Evolutionary conservation across 2,888 invertebrate genomes (phyloP).

Genomic region (Hofmannophila pseudospretella): DNA sequence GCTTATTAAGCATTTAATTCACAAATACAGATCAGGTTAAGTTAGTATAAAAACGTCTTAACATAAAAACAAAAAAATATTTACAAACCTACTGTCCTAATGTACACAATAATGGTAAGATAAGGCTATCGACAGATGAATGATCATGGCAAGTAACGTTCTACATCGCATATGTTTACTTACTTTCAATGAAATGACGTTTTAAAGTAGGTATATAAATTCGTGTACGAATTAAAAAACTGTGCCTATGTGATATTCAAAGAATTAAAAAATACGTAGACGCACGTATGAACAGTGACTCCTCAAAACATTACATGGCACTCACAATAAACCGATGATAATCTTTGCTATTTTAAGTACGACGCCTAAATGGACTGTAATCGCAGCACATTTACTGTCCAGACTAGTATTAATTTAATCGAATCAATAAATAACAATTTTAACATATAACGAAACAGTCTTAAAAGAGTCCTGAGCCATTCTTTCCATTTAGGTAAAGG

Average conservation of each 20-base stretch:
- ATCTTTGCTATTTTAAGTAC: slow-evolving; percentile 18
- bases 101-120: slow-evolving; percentile 43
- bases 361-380: slow-evolving; percentile 27
- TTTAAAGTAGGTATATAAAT: no score
- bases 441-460: slow-evolving; percentile 47
- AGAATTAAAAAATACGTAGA: no score
- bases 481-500: slow-evolving; percentile 15
- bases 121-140: slow-evolving; percentile 31
- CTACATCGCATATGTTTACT: background rate
- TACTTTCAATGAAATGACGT: no score
- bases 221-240: no score
- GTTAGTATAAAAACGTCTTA: slow-evolving; percentile 20
- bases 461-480: slow-evolving; percentile 22
- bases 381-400: slow-evolving; percentile 30
- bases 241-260: no score
- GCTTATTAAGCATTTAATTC: slow-evolving; percentile 14
- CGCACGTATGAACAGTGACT: background rate
- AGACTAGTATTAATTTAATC: slow-evolving; percentile 47
- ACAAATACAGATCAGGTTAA: slow-evolving; percentile 13
- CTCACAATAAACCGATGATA: slow-evolving; percentile 6
- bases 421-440: slow-evolving; percentile 40
- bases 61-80: slow-evolving; percentile 20
- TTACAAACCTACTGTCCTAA: slow-evolving; percentile 15
- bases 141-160: slow-evolving; percentile 28
- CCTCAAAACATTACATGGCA: slow-evolving; percentile 11